These are phyloP conservation scores for Phorcus lineatus DNA, from an alignment of 2,888 invertebrate genomes.

Conservation along the genomic window DNA sequence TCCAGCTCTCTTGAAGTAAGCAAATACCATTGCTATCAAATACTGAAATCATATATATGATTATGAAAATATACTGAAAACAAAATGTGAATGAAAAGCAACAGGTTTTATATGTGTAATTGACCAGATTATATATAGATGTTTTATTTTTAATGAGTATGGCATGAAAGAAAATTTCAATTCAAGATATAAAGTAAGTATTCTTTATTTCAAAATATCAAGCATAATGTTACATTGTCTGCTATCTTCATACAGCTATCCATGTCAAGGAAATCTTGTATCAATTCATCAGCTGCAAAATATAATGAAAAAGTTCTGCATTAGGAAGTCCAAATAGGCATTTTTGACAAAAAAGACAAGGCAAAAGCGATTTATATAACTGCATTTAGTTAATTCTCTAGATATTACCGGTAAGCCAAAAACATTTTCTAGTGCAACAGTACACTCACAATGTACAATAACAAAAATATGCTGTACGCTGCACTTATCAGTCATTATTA, in stretches of 20 bases:
- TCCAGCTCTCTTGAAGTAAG: conserved; percentile 79
- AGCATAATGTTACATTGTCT: conserved; percentile 76
- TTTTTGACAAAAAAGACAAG: not conserved
- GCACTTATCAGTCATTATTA: no score
- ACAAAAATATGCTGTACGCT: no score
- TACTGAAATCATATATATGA: conserved; percentile 71
- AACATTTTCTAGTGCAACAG: no score
- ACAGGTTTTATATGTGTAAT: not conserved
- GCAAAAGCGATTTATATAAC: no score
- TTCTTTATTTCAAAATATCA: not conserved
- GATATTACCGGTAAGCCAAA: no score
- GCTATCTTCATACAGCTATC: conserved; percentile 78
- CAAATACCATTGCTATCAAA: conserved; percentile 79
- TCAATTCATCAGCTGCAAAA: conserved; percentile 70
- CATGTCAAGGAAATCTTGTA: conserved; percentile 76
- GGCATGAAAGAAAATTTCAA: no score
- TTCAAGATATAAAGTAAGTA: no score
- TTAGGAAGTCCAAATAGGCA: not conserved
- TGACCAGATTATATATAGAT: not conserved
- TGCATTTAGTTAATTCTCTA: no score
- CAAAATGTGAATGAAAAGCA: not conserved
- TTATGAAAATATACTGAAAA: not conserved
- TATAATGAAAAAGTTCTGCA: not conserved
- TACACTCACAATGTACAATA: no score
- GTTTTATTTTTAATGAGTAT: not conserved